phyloP scores from a whole-genome alignment of 2,113 vertebrate genomes.

The Heptranchias perlo region DNA sequence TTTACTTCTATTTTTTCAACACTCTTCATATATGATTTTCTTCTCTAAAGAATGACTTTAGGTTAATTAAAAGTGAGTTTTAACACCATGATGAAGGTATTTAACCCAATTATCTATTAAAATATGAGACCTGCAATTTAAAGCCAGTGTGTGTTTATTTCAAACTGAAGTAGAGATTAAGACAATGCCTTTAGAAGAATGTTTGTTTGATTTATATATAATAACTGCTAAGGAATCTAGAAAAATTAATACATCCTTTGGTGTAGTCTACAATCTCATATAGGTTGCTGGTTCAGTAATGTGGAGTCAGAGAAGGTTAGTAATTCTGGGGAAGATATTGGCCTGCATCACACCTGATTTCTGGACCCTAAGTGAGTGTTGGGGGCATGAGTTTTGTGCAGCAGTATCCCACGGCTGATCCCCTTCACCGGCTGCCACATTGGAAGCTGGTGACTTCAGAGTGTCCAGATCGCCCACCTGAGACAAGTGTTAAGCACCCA shows the following conservation, averaged over 20 bases:
- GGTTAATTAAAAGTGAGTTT: not conserved
- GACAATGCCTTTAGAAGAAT: not conserved
- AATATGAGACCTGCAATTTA: not conserved
- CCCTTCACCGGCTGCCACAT: no score
- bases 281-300: not conserved
- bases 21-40: not conserved
- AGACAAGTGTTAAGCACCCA: not conserved
- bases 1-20: not conserved
- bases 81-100: not conserved
- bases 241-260: not conserved
- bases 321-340: not conserved
- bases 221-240: no score
- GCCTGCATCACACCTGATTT: not conserved
- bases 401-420: not conserved
- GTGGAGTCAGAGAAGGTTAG: not conserved
- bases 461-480: not conserved
- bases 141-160: not conserved
- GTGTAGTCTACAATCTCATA: not conserved
- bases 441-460: not conserved
- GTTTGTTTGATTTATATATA: not conserved
- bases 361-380: not conserved
- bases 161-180: not conserved
- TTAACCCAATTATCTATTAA: not conserved
- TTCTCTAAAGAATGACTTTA: not conserved
- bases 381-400: no score